Base-by-base conservation (phyloP, 2,888 invertebrate species). In the Adineta ricciae region DNA sequence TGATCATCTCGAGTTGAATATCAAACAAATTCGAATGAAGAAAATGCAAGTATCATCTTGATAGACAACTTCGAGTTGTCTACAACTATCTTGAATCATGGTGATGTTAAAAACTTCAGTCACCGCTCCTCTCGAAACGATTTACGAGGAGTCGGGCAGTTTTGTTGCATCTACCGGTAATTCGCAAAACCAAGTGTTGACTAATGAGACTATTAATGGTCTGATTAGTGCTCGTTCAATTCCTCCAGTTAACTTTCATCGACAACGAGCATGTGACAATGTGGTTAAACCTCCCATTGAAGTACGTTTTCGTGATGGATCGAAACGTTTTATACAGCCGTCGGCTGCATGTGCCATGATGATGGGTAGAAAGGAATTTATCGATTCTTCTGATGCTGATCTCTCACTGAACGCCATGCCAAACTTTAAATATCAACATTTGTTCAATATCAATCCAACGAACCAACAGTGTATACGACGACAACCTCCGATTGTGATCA, bases 111-210 rank as follows among this genome's bases (percentile, higher is more conserved):
- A 19, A 64, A 3, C 19, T 36, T 32, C 32, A 64, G 32, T 19
- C 3, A 64, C 1, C 1, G 64, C 64, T 64, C 64, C 64, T 64
- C 64, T 78, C 9, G 78, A 78, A 78, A 78, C 78, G n/a, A 78
- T 78, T 41, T 78, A 78, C 14, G 78, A 78, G 41, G 78, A 78
- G 41, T 78, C 78, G 41, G 78, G 78, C 14, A 41, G 78, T 41
- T 41, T 21, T 78, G 11, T 8, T 41, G 1, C 78, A 41, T n/a
- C 78, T 4, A n/a, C 0, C 21, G 9, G 4, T 38, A 9, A 41
- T 78, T 11, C 24, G 2, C 32, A 64, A 9, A 14, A 19, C 19
- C 32, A 11, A 64, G 1, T 64, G 7, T 9, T 24, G 24, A 41
- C 1, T 8, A 78, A 41, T n/a, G n/a, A 24, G 38, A 9, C 24